phyloP scores from a whole-genome alignment of 2,113 vertebrate species.

The Quiscalus mexicanus region DNA sequence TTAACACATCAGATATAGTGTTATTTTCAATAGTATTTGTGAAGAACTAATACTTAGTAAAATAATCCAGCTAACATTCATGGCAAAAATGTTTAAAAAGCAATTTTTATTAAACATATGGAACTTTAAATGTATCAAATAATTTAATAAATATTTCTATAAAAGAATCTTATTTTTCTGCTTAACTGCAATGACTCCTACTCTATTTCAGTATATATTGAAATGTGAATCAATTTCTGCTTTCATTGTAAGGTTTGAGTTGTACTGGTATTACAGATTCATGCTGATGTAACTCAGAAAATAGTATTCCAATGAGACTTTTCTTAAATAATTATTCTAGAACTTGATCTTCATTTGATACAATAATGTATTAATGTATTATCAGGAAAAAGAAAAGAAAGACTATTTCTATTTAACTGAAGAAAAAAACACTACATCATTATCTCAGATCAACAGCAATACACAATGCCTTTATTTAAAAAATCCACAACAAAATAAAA shows the following conservation, averaged over 20 bases:
- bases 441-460: background rate
- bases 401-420: background rate
- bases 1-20: background rate
- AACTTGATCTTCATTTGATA: background rate
- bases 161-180: background rate
- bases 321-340: background rate
- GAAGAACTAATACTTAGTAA: background rate
- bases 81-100: background rate
- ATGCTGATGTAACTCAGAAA: background rate
- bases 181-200: background rate
- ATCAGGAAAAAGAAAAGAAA: background rate
- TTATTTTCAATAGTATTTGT: background rate
- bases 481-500: background rate
- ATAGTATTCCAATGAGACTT: background rate
- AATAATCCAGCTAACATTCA: background rate
- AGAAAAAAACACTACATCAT: rapidly evolving
- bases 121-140: background rate
- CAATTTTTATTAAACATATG: background rate
- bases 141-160: background rate
- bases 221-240: background rate
- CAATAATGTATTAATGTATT: background rate
- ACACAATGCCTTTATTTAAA: background rate
- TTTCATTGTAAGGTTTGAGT: background rate
- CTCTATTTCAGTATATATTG: background rate
- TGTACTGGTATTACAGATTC: background rate